phyloP scores from a whole-genome alignment of 92 coral and sea anemone genomes.

The Montipora capitata region DNA sequence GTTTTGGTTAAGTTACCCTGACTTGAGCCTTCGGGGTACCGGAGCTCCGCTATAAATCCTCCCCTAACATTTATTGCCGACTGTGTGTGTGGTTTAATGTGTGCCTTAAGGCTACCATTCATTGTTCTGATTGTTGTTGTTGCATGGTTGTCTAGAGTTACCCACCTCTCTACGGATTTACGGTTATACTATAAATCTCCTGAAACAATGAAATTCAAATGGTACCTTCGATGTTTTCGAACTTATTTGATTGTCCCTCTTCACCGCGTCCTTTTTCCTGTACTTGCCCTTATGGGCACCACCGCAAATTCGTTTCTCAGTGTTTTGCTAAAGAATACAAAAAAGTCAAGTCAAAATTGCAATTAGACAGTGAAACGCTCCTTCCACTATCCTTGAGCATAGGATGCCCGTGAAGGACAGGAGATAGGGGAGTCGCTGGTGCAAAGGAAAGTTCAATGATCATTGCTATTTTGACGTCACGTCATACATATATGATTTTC shows the following conservation, averaged over 20 bases:
- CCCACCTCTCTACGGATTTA: neutral
- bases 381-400: neutral
- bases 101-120: neutral
- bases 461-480: neutral
- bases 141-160: neutral
- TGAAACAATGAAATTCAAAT: neutral
- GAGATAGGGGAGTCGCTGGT: neutral
- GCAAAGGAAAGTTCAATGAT: neutral
- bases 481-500: neutral
- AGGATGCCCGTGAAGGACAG: neutral
- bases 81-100: neutral
- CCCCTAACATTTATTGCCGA: too few relatives aligned
- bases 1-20: constrained; percentile 12
- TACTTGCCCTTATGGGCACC: neutral
- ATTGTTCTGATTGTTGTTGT: neutral
- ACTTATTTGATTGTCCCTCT: neutral
- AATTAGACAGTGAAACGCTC: neutral
- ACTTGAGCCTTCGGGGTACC: too few relatives aligned
- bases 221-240: neutral
- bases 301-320: neutral
- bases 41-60: too few relatives aligned
- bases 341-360: neutral
- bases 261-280: neutral
- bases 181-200: neutral
- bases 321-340: neutral